Evolutionary conservation across 2,888 invertebrate species (phyloP), one percentile per base, ranked within the genome.

Genomic region (Phalangium opilio): DNA sequence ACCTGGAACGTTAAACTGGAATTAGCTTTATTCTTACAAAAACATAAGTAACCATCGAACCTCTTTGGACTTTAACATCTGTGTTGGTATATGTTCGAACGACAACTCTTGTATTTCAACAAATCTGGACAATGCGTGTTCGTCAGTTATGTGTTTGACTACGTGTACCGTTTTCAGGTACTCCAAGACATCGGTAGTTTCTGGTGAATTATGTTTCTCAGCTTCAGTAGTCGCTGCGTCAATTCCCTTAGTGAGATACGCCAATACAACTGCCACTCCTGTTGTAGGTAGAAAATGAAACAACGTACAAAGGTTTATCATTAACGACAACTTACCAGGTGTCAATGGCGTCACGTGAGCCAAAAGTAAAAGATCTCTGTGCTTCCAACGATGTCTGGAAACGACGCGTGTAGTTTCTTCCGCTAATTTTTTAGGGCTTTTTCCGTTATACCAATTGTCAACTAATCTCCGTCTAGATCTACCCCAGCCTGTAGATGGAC

Each of bases 71-170:
- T 77, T 79, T 40, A 79, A 66, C 50, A 79, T 65, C 58, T 73
- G 72, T 5, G 77, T 75, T 45, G 81, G 79, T n/a, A 83, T 71
- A 62, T 81, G 79, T 57, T 78, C 76, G 35, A 81, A 65, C 8
- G 73, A 73, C 42, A 79, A 74, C 42, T 72, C 66, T 53, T 75
- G 63, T 35, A 67, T 64, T 47, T 67, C 63, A 1, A 74, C 67
- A 14, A 77, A 62, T 12, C 62, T 61, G 1, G 73, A 72, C 3
- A 76, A 76, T 33, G 43, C 43, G 35, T 51, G 48, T 21, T 55
- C 53, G 17, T 51, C 49, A 34, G 54, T 57, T 11, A 58, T 55
- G 59, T 61, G 50, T 59, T 58, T 59, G 3, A 61, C 57, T 21
- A 58, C 49, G 42, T 63, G 60, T 4, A 62, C 59, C 2, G 59